phyloP scores from a whole-genome alignment of 2,888 invertebrate species.

The Calameuta idolon region DNA sequence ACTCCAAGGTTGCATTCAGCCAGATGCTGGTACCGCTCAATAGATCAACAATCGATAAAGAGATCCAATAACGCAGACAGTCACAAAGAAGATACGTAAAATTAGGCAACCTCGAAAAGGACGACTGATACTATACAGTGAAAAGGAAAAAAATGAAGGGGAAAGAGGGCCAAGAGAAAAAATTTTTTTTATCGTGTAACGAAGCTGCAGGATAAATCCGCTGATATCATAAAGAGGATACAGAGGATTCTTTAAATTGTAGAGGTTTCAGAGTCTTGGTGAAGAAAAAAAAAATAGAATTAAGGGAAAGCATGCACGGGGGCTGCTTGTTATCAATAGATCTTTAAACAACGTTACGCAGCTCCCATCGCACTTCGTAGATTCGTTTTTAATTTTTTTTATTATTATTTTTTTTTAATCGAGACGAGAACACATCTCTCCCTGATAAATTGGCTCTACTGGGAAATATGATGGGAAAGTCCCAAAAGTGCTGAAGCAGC shows the following conservation, averaged over 20 bases:
- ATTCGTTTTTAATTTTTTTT: neutral
- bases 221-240: neutral
- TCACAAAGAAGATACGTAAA: neutral
- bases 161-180: neutral
- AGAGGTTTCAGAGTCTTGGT: no score
- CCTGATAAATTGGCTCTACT: neutral
- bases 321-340: neutral
- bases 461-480: neutral
- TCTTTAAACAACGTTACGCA: neutral
- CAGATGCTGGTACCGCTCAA: neutral
- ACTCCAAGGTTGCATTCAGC: conserved; percentile 38
- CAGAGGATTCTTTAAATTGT: no score
- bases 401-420: neutral
- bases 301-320: neutral
- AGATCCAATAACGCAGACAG: neutral
- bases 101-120: neutral
- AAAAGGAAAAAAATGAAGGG: neutral
- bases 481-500: neutral
- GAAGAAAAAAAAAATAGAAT: neutral
- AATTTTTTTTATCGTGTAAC: neutral
- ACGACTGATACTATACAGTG: neutral
- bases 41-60: neutral
- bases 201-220: neutral
- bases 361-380: no score
- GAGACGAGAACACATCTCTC: neutral